Evolutionary conservation across 2,888 invertebrate genomes (phyloP).

Genomic region (Lasioglossum calceatum): DNA sequence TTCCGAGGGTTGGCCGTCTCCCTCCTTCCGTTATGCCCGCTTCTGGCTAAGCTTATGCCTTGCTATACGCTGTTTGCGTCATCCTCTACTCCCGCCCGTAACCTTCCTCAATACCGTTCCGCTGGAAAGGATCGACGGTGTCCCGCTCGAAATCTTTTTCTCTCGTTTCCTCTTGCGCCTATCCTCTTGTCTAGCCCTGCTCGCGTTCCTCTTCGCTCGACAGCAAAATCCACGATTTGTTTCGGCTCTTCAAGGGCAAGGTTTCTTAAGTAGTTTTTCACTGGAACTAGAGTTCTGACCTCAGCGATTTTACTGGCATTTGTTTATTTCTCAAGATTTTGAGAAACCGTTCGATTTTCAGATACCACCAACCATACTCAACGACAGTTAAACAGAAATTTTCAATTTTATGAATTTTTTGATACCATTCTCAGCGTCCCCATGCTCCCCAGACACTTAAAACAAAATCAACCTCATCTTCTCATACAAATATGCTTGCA

Average conservation of each 20-base stretch:
- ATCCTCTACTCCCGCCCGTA: slow-evolving; percentile 63
- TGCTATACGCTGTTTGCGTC: slow-evolving; percentile 65
- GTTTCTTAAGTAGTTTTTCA: not conserved
- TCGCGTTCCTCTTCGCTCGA: not conserved
- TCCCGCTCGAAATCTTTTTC: not conserved
- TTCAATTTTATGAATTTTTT: not conserved
- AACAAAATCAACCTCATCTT: not conserved
- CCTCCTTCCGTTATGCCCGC: slow-evolving; percentile 68
- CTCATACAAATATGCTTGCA: not conserved
- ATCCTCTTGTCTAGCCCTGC: not conserved
- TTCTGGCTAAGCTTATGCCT: slow-evolving; percentile 62
- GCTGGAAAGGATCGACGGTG: slow-evolving; percentile 37
- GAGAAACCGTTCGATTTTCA: not conserved
- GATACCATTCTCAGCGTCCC: not conserved
- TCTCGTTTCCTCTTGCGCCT: not conserved
- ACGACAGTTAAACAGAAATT: not conserved
- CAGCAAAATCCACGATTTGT: not conserved
- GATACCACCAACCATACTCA: not conserved
- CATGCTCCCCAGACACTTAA: not conserved
- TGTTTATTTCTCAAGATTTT: no score
- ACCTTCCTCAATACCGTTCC: slow-evolving; percentile 74
- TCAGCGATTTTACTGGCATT: no score
- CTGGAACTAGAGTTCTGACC: no score
- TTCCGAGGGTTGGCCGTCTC: slow-evolving; percentile 65
- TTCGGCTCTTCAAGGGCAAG: not conserved